Base-by-base conservation (phyloP, 1,140 invertebrate genomes). In the Cylas formicarius region DNA sequence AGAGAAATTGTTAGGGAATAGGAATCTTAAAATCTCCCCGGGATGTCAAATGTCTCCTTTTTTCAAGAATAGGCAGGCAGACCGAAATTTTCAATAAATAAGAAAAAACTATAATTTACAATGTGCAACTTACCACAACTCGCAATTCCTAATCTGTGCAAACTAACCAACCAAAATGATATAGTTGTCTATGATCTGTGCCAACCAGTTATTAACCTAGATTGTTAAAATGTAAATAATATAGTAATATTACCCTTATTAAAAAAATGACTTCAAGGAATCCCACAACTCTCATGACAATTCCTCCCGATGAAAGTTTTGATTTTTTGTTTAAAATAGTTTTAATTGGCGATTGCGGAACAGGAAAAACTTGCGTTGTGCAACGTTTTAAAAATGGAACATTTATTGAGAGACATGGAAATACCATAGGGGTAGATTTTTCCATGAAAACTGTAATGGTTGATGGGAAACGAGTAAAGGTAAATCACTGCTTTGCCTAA, bases 371-470 rank as follows among this genome's bases (percentile, higher is more conserved):
- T 42, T 87, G 84, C 62, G 82, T 91, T 53, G 86, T 94, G 28
- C 89, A 94, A 67, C 77, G 90, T 46, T 90, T 96, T 67, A 91
- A 90, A 67, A 88, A 88, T 40, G 91, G 91, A 45, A 91, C 86
- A 48, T 96, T 90, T 63, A 82, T 92, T 43, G 90, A 95, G 70
- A 78, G 82, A 55, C 90, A 95, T 67, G 89, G 88, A 14, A 93
- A 87, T 61, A 95, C 92, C 17, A 95, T 96, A 58, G 91, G 91
- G 34, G 91, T 96, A 18, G 92, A 96, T 71, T 96, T 95, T 70
- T 93, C 89, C 43, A 95, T 95, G 90, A 95, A 95, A 78, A 94
- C 90, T 16, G 76, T 96, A 6, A 73, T 85, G 40, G 80, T 96
- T 32, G 90, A 95, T 69, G 86, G 84, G 10, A 95, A 95, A 70